Evolutionary conservation across 92 coral and sea anemone species (phyloP).

Genomic region (Umimayanthus kanabou): DNA sequence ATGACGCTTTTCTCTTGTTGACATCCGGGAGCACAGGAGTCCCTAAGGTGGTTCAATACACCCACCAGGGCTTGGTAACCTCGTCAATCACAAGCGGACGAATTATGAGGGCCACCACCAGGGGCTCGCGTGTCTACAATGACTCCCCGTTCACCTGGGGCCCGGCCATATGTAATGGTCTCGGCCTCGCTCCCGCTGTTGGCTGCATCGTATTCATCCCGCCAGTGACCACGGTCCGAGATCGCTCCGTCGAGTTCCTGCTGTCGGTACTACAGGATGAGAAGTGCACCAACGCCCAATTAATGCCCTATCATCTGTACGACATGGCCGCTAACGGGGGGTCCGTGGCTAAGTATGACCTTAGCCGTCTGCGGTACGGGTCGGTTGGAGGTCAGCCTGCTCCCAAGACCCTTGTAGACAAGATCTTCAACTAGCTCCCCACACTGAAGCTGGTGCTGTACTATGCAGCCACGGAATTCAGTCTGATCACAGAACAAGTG

Average conservation of each 20-base stretch:
- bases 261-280: conserved; percentile 37
- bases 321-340: no score
- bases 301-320: conserved; percentile 44
- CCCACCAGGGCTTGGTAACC: conserved; percentile 40
- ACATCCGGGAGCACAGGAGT: conserved; percentile 56
- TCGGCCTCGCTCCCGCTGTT: no score
- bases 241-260: conserved; percentile 14
- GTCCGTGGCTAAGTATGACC: no score
- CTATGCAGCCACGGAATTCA: no score
- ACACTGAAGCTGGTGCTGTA: neutral
- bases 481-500: no score
- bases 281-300: conserved; percentile 42
- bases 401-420: no score
- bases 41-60: conserved; percentile 40
- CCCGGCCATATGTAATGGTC: conserved; percentile 2
- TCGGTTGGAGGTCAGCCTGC: no score
- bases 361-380: no score
- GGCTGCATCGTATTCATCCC: conserved; percentile 43
- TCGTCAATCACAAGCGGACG: conserved; percentile 11
- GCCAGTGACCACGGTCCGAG: conserved; percentile 29
- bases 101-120: neutral
- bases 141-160: conserved; percentile 50
- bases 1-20: neutral
- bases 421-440: conserved; percentile 11
- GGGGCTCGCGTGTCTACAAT: conserved; percentile 11